These are phyloP conservation scores for Tenthredo amoena DNA, from an alignment of 2,888 invertebrate genomes.

Conservation along the genomic window DNA sequence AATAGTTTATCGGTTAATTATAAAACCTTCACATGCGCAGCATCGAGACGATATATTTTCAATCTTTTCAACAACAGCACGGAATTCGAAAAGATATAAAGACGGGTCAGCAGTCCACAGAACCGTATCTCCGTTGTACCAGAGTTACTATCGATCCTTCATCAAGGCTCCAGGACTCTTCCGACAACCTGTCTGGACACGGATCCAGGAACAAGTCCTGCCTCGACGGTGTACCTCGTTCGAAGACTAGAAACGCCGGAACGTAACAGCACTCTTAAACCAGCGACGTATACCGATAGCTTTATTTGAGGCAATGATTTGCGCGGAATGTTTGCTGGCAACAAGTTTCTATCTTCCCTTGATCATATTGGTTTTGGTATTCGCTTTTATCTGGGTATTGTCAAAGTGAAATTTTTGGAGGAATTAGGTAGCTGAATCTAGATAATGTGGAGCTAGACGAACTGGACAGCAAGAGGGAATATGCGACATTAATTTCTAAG, in stretches of 20 bases:
- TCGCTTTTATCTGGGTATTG: not conserved
- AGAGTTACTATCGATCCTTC: constrained; percentile 44
- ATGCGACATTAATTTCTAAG: not conserved
- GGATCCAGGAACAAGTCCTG: constrained; percentile 29
- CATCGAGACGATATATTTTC: not conserved
- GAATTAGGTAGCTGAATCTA: not conserved
- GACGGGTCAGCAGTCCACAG: constrained; percentile 20
- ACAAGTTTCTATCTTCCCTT: not conserved
- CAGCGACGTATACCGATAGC: not conserved
- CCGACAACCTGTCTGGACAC: constrained; percentile 32
- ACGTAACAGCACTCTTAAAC: not conserved
- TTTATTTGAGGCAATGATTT: not conserved
- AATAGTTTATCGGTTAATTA: not conserved
- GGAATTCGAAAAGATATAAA: constrained; percentile 33
- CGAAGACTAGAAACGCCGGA: constrained; percentile 42
- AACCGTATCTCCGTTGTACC: constrained; percentile 26
- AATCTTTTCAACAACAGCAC: constrained; percentile 30
- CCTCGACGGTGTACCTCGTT: constrained; percentile 25
- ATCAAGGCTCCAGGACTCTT: constrained; percentile 17
- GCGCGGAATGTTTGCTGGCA: not conserved
- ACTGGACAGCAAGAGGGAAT: not conserved
- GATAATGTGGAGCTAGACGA: not conserved
- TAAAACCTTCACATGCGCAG: not conserved
- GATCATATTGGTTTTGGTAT: not conserved
- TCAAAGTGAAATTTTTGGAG: not conserved